A percentile compares a stretch with the other conserved stretches of the same genome.
Conservation (phyloP, 2,113 vertebrate genomes). For the Ciconia maguari region DNA sequence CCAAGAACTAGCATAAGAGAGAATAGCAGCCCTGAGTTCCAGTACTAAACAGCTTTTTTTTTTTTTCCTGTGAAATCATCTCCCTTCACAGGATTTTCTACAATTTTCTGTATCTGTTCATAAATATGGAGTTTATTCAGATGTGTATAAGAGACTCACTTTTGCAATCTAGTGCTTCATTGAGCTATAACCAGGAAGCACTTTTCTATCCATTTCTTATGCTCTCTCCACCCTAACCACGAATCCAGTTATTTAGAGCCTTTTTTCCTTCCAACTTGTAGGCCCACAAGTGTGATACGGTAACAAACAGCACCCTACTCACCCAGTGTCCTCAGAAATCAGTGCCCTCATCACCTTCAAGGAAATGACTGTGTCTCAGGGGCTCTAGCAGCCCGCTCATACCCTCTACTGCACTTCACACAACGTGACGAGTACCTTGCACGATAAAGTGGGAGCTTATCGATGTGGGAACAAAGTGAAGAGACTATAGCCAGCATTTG, state of each 20-base stretch:
- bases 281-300: neutral
- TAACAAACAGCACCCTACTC: neutral
- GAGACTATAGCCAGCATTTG: too few relatives aligned
- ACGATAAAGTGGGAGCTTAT: neutral
- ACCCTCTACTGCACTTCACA: neutral
- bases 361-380: neutral
- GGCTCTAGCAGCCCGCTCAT: neutral
- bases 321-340: neutral
- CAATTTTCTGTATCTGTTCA: neutral
- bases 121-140: neutral
- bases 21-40: neutral
- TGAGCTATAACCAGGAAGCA: neutral
- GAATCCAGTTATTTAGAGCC: neutral
- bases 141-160: neutral
- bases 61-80: neutral
- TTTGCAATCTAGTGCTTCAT: conserved; percentile 14
- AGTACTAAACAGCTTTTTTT: neutral
- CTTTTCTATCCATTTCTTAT: neutral
- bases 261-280: neutral
- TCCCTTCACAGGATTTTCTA: neutral
- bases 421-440: rapidly evolving
- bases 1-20: neutral
- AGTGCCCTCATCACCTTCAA: neutral
- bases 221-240: neutral
- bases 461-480: rapidly evolving